Evolutionary conservation across 2,797 vertebrate species (phyloP).

Genomic region (Nyctalus aviator): DNA sequence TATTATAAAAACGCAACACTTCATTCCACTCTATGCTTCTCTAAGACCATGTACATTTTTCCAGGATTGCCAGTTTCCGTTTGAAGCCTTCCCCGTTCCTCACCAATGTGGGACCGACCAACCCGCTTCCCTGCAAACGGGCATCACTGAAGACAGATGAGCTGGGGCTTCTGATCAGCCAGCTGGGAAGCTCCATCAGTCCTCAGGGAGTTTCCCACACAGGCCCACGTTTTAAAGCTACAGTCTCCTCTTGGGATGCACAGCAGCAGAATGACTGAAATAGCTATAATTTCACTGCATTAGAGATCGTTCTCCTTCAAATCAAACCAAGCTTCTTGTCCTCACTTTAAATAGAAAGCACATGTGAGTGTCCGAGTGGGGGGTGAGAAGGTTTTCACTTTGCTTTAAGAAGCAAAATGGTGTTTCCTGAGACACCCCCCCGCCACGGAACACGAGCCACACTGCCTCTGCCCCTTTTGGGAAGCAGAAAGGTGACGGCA

Average conservation of each 20-base stretch:
- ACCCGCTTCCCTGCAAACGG: not conserved
- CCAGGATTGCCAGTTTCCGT: not conserved
- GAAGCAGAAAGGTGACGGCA: not conserved
- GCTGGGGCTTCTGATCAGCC: not conserved
- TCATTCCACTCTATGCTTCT: not conserved
- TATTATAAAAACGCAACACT: not conserved
- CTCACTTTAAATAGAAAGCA: not conserved
- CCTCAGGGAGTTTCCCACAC: not conserved
- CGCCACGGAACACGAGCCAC: not conserved
- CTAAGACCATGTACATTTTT: not conserved
- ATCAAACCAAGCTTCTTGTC: not conserved
- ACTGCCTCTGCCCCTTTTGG: not conserved
- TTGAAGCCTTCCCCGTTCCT: not conserved
- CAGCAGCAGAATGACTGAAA: not conserved
- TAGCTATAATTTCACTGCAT: not conserved
- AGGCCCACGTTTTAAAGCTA: not conserved
- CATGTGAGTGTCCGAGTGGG: too few relatives aligned
- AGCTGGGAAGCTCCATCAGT: not conserved
- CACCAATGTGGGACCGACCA: not conserved
- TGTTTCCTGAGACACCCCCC: not conserved
- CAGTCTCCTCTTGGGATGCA: not conserved
- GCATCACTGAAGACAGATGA: not conserved
- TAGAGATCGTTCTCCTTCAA: not conserved
- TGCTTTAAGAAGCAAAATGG: slow-evolving; percentile 31
- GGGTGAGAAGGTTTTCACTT: not conserved